phyloP scores from a whole-genome alignment of 2,113 vertebrate genomes.

The Nothocercus julius region DNA sequence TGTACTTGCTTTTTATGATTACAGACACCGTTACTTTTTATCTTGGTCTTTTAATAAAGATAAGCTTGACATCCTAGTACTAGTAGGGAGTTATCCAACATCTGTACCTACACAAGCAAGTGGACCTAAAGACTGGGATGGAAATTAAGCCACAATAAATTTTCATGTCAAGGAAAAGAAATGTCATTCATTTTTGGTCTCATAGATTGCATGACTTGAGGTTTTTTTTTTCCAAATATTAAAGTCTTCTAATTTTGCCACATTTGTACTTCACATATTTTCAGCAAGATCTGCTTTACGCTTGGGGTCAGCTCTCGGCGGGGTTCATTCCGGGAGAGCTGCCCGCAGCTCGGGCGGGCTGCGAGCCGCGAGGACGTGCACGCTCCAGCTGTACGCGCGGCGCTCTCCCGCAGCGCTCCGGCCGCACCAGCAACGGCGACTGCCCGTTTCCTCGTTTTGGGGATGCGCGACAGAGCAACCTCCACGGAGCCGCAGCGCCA shows the following conservation, averaged over 20 bases:
- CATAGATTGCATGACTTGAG: neutral
- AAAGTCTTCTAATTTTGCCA: neutral
- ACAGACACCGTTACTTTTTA: neutral
- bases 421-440: neutral
- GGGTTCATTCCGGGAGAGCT: neutral
- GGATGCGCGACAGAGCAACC: too few relatives aligned
- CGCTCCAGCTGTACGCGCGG: neutral
- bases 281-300: neutral
- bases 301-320: neutral
- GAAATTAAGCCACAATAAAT: neutral
- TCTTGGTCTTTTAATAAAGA: neutral
- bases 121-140: neutral
- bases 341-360: neutral
- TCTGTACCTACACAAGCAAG: neutral
- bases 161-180: neutral
- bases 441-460: too few relatives aligned
- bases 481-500: too few relatives aligned
- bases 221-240: neutral
- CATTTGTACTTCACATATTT: neutral
- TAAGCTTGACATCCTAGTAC: neutral
- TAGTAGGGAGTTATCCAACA: neutral
- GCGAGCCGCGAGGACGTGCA: neutral
- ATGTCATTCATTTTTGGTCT: neutral
- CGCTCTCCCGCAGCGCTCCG: neutral
- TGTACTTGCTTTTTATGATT: neutral